Evolutionary conservation across 2,113 vertebrate genomes (phyloP).

Genomic region (Neomonachus schauinslandi): DNA sequence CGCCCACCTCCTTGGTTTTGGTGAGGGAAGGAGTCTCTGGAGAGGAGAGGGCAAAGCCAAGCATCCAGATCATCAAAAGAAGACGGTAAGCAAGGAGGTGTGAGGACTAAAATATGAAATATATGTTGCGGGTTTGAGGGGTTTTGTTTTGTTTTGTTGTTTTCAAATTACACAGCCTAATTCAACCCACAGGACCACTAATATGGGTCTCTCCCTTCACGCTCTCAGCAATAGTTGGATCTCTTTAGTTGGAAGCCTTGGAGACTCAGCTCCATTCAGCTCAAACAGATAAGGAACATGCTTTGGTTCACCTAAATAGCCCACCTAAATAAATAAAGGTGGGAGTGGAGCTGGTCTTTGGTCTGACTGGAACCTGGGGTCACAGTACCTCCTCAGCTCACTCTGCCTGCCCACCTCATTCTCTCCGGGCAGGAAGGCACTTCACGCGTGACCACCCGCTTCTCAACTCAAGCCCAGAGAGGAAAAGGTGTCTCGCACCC

Average conservation of each 20-base stretch:
- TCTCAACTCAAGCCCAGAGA: not conserved
- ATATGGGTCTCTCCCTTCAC: too few species aligned
- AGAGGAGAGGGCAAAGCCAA: not conserved
- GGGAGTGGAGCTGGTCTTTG: fast-evolving
- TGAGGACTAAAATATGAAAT: not conserved
- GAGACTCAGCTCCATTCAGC: not conserved
- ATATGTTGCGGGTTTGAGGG: not conserved
- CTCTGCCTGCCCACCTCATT: not conserved
- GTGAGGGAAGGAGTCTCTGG: too few species aligned
- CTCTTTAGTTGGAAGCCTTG: not conserved
- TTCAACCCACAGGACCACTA: not conserved
- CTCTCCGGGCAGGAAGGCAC: fast-evolving
- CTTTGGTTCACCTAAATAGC: not conserved
- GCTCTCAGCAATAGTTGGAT: not conserved
- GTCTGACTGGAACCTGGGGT: not conserved
- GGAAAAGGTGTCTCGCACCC: not conserved
- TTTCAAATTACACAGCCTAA: not conserved
- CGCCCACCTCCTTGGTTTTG: not conserved
- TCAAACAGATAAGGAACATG: not conserved
- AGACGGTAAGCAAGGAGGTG: not conserved
- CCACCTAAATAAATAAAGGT: not conserved
- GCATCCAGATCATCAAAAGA: not conserved
- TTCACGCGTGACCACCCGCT: not conserved
- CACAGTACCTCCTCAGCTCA: too few species aligned
- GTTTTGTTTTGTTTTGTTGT: not conserved